These are phyloP conservation scores for Haliclona indistincta DNA, from an alignment of 37 sponge, comb jelly and placozoan genomes.

Conservation along the genomic window DNA sequence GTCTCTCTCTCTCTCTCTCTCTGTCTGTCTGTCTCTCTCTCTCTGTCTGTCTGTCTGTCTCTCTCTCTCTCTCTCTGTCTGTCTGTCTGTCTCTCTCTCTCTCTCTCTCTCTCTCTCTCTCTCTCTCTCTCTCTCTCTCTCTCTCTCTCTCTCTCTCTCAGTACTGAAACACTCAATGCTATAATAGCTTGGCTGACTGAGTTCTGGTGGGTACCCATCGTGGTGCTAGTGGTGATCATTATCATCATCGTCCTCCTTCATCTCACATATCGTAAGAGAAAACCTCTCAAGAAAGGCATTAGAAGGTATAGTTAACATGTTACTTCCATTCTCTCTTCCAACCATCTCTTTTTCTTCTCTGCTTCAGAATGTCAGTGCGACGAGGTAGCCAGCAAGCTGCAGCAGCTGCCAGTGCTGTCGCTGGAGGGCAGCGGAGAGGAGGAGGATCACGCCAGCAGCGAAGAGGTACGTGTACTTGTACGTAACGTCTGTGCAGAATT, in stretches of 20 bases:
- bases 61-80: slow-evolving; percentile 17
- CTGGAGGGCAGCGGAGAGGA: background rate
- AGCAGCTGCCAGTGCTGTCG: slow-evolving; percentile 6
- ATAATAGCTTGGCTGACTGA: slow-evolving; percentile 61
- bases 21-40: slow-evolving; percentile 37
- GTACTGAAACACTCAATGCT: slow-evolving; percentile 48
- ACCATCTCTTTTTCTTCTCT: background rate
- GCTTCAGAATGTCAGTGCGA: slow-evolving; percentile 8
- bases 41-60: slow-evolving; percentile 29
- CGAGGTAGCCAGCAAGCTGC: slow-evolving; percentile 8
- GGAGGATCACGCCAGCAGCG: background rate
- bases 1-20: slow-evolving; percentile 47
- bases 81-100: slow-evolving; percentile 24
- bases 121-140: slow-evolving; percentile 48
- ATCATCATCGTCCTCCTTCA: slow-evolving; percentile 69
- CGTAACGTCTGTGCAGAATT: background rate
- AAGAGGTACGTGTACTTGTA: too few species aligned
- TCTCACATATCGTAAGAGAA: slow-evolving; percentile 76
- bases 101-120: slow-evolving; percentile 55
- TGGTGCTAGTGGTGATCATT: slow-evolving; percentile 45
- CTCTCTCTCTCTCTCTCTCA: slow-evolving; percentile 2
- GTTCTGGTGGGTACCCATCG: slow-evolving; percentile 82
- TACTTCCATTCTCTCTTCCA: background rate
- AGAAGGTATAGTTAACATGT: slow-evolving; percentile 4
- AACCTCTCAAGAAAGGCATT: slow-evolving; percentile 32